phyloP scores from a whole-genome alignment of 1,140 invertebrate species.

The Drosophila takahashii region DNA sequence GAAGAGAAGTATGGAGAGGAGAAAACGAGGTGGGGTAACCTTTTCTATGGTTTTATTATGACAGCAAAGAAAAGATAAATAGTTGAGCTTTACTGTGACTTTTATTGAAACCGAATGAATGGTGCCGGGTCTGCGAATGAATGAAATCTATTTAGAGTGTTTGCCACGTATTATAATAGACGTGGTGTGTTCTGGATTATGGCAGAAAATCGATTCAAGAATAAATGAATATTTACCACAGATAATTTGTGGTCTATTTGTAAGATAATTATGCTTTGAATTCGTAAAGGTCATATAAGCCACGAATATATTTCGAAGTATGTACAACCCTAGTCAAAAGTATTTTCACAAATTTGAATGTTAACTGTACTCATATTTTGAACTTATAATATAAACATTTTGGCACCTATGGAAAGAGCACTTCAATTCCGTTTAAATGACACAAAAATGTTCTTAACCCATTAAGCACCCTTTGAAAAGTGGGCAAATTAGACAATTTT shows the following conservation, averaged over 20 bases:
- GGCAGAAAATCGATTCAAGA: conserved; percentile 32
- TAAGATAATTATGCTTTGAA: neutral
- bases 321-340: no score
- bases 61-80: conserved; percentile 40
- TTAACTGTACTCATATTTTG: no score
- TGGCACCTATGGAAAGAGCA: no score
- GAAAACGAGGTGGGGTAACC: neutral
- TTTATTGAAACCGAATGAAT: conserved; percentile 45
- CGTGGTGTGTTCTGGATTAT: conserved; percentile 6
- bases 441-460: no score
- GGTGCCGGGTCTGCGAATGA: conserved; percentile 19
- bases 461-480: no score
- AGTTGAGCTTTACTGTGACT: conserved; percentile 37
- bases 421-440: no score
- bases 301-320: neutral
- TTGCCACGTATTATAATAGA: conserved; percentile 7
- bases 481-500: no score
- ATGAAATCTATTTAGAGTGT: conserved; percentile 37
- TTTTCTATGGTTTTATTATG: conserved; percentile 51
- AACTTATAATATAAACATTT: no score
- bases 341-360: no score
- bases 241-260: conserved; percentile 10
- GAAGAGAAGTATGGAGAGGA: neutral
- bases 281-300: neutral
- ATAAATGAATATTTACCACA: conserved; percentile 13